Base-by-base conservation (phyloP, 2,888 invertebrate species). In the Sabatieria punctata region DNA sequence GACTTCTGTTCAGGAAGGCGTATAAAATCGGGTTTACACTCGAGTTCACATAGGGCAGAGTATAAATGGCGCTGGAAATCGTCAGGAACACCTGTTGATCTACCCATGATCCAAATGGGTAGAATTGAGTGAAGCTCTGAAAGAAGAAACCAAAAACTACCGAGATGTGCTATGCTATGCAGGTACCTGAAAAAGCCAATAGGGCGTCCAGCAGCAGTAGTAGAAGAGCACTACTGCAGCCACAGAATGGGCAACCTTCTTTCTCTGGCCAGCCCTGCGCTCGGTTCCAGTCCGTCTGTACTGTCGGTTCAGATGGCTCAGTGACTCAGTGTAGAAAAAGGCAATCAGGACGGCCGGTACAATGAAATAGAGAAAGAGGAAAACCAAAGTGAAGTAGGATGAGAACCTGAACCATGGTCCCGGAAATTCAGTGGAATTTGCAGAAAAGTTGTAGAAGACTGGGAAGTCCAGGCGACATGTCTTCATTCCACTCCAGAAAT, bases 31-130 rank as follows among this genome's bases (percentile, higher is more conserved):
- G 49, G 35, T 49, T 48, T 8, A 49, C 13, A 35, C 43, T 25
- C 13, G 37, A 25, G 40, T 49, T 49, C 21, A 49, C 26, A 23
- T 67, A 39, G 54, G 66, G 37, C 58, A 68, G 47, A 66, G 67
- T 57, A 66, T 68, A 53, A 60, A 65, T 47, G 67, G 67, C 55
- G 63, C 64, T 3, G 63, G 65, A 52, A 64, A 68, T 58, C 65
- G 66, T 49, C 46, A 53, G 37, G 27, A 42, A 36, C 6, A 26
- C 3, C n/a, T n/a, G n/a, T n/a, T n/a, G n/a, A n/a, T n/a, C n/a
- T n/a, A n/a, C n/a, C n/a, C n/a, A n/a, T n/a, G n/a, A n/a, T n/a
- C n/a, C n/a, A n/a, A n/a, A n/a, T n/a, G n/a, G n/a, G n/a, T n/a
- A n/a, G n/a, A n/a, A n/a, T n/a, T n/a, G n/a, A n/a, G n/a, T n/a